Base-by-base conservation (phyloP, 2,797 vertebrate species). In the Simalia tracyae region DNA sequence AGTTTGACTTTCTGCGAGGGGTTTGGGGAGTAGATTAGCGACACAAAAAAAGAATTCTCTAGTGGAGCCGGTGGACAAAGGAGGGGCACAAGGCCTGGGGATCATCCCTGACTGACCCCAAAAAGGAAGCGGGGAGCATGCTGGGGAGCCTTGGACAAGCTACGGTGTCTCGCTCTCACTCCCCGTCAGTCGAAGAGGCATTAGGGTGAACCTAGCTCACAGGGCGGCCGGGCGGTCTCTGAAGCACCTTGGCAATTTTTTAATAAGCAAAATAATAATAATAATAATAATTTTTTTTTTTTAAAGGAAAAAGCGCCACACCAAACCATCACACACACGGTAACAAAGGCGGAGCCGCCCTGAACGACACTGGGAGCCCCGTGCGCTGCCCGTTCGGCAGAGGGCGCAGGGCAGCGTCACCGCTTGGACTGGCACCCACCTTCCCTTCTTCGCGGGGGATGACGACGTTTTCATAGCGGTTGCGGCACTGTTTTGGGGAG, bases 391-490 rank as follows among this genome's bases (percentile, higher is more conserved):
- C 5, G 5, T 76, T 76, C 2, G 2, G 36, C 72, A 31, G 22
- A 28, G 89, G 94, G 94, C 94, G 94, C 94, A 85, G 92, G 92
- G 93, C 95, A 94, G 92, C 95, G 89, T 22, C 28, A 0, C 72
- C 1, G 86, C 5, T 24, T 88, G 72, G 17, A 12, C 0, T 22
- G 57, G n/a, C 93, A 93, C 97, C 96, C 95, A 99, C 98, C 98
- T 99, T 99, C 97, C 99, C 99, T 96, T 99, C 99, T 90, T 99
- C 99, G 94, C 99, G 97, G 1, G 98, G 99, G 92, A 99, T 99
- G 94, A 99, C 98, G 95, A 99, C 98, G 81, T 99, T 99, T 95
- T 99, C 99, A 0, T 99, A 99, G 94, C 99, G 98, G 97, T 97
- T 98, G 92, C 99, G 98, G 96, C 99, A 99, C 94, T 99, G 98